These are phyloP conservation scores for Xylophagus ater DNA, from an alignment of 2,888 invertebrate species.

Conservation along the genomic window DNA sequence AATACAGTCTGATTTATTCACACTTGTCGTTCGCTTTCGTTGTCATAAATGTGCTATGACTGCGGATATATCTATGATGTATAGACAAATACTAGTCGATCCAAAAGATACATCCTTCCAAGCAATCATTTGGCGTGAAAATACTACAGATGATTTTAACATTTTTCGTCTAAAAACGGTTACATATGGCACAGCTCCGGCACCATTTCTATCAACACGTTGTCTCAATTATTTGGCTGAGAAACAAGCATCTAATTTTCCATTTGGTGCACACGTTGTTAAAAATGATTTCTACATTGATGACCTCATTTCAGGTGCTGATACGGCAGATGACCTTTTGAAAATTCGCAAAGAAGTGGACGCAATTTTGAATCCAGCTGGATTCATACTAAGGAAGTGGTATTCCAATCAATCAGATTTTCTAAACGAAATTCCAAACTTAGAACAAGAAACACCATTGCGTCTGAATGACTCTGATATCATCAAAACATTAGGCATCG, in stretches of 20 bases:
- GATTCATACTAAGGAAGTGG: slow-evolving; percentile 18
- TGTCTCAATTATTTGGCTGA: slow-evolving; percentile 1
- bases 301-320: slow-evolving; percentile 15
- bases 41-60: slow-evolving; percentile 19
- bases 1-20: slow-evolving; percentile 11
- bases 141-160: slow-evolving; percentile 21
- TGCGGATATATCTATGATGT: slow-evolving; percentile 17
- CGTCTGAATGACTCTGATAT: background rate
- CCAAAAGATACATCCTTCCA: slow-evolving; percentile 2
- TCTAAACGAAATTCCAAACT: slow-evolving; percentile 4
- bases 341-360: slow-evolving; percentile 15
- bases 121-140: background rate
- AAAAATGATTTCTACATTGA: slow-evolving; percentile 20
- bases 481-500: slow-evolving; percentile 4
- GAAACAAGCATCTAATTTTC: slow-evolving; percentile 3
- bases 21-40: slow-evolving; percentile 7
- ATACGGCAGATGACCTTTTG: slow-evolving; percentile 14
- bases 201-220: slow-evolving; percentile 1
- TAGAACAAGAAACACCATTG: background rate
- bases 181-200: slow-evolving; percentile 6
- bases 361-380: slow-evolving; percentile 12
- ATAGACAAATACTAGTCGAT: slow-evolving; percentile 7
- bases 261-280: slow-evolving; percentile 13
- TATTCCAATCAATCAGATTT: slow-evolving; percentile 10
- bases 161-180: slow-evolving; percentile 28